Evolutionary conservation across 2,797 vertebrate genomes (phyloP).

Genomic region (Fistularia tabacaria): DNA sequence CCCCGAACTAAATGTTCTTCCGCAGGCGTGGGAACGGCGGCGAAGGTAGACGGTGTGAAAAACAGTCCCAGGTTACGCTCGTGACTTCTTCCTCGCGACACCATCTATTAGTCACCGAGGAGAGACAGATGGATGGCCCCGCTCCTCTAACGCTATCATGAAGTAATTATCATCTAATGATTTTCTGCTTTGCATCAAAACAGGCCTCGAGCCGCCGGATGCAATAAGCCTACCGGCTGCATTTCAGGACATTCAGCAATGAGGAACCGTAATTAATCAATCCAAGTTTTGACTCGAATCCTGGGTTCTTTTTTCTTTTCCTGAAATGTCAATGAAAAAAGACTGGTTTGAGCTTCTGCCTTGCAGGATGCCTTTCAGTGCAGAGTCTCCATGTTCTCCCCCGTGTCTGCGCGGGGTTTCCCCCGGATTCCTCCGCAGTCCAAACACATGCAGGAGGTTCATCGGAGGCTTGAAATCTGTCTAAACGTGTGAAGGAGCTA

Average conservation of each 20-base stretch:
- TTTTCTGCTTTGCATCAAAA: constrained; percentile 13
- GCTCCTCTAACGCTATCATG: constrained; percentile 31
- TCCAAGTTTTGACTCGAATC: too few species aligned
- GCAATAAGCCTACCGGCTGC: background rate
- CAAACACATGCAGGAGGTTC: too few species aligned
- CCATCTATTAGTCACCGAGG: constrained; percentile 44
- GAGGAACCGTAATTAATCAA: too few species aligned
- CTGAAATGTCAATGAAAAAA: background rate
- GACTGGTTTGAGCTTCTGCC: too few species aligned
- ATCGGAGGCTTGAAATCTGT: too few species aligned
- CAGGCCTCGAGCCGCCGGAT: background rate
- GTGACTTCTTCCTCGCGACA: constrained; percentile 16
- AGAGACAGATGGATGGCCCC: constrained; percentile 30
- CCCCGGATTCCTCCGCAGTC: too few species aligned
- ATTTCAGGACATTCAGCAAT: too few species aligned
- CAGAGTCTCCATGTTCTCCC: too few species aligned
- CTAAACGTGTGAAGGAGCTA: too few species aligned
- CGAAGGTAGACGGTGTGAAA: constrained; percentile 36
- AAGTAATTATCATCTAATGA: constrained; percentile 19
- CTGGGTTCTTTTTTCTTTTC: background rate
- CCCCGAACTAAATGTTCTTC: constrained; percentile 54
- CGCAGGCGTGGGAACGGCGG: constrained; percentile 44
- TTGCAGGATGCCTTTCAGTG: too few species aligned
- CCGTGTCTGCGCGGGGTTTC: too few species aligned
- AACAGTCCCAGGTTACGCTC: constrained; percentile 43